Percentiles rank a stretch among this genome's conserved stretches.
These are phyloP conservation scores for Pelusios castaneus DNA, from an alignment of 2,113 vertebrate species.

Conservation along the genomic window DNA sequence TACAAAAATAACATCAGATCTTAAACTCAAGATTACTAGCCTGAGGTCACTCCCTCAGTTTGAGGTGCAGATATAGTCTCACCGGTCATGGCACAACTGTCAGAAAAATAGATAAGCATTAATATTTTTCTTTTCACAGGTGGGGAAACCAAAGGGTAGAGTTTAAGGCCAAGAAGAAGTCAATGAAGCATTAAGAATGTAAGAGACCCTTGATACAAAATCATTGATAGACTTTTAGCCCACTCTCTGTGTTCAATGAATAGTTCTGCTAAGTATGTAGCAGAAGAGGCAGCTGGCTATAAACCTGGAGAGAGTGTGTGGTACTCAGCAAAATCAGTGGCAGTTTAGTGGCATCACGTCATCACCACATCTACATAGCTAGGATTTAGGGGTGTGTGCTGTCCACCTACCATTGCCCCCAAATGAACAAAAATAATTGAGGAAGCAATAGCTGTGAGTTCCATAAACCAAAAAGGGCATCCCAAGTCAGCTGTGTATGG, in stretches of 20 bases:
- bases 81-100: neutral
- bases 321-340: neutral
- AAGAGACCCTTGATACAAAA: neutral
- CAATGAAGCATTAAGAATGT: neutral
- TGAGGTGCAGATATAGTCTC: neutral
- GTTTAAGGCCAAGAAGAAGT: neutral
- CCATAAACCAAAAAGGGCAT: neutral
- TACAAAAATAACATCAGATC: neutral
- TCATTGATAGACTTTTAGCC: neutral
- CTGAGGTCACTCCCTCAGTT: fast-evolving
- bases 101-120: neutral
- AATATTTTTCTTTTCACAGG: neutral
- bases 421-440: neutral
- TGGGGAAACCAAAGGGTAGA: neutral
- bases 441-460: neutral
- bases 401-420: neutral
- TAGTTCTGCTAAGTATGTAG: neutral
- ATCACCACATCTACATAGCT: neutral
- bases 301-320: neutral
- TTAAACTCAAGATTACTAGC: neutral
- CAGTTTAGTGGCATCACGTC: neutral
- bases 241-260: neutral
- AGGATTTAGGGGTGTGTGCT: neutral
- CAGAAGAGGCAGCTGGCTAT: neutral
- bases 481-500: neutral